Conservation (phyloP, 1,140 invertebrate species). For the Tigriopus japonicus region DNA sequence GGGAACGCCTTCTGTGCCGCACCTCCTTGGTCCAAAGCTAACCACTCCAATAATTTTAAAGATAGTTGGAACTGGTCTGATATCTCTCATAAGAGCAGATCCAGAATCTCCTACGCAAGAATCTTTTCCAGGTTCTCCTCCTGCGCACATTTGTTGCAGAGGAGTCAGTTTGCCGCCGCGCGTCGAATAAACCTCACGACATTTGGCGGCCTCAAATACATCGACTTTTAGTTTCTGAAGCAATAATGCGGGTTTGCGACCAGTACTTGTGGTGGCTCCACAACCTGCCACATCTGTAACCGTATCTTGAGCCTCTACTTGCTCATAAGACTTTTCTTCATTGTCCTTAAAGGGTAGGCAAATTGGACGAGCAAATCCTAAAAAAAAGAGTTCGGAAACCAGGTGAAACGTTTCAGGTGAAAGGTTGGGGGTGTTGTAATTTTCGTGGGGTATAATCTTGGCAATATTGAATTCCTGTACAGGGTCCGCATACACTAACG, state of each 20-base stretch:
- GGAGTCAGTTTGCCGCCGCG: neutral
- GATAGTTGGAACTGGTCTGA: neutral
- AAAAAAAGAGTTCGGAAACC: no score
- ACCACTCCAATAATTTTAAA: constrained; percentile 35
- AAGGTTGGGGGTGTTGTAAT: constrained; percentile 8
- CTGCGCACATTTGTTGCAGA: constrained; percentile 20
- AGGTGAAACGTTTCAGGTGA: no score
- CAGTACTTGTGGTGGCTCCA: neutral
- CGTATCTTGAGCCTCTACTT: neutral
- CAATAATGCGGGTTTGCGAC: neutral
- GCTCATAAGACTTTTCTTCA: neutral
- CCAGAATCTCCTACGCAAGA: constrained; percentile 51
- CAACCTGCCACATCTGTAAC: neutral
- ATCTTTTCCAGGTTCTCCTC: constrained; percentile 31
- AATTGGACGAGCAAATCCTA: constrained; percentile 17
- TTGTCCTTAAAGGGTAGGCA: constrained; percentile 17
- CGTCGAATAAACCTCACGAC: neutral
- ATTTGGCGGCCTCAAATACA: neutral
- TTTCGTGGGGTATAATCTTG: neutral
- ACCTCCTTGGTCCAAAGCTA: constrained; percentile 42
- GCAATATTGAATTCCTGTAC: constrained; percentile 7
- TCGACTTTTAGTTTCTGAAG: neutral
- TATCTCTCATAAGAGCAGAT: constrained; percentile 36
- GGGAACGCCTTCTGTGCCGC: constrained; percentile 43
- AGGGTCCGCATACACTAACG: constrained; percentile 18